phyloP scores from a whole-genome alignment of 1,140 invertebrate genomes.

The Kradibia gibbosae region DNA sequence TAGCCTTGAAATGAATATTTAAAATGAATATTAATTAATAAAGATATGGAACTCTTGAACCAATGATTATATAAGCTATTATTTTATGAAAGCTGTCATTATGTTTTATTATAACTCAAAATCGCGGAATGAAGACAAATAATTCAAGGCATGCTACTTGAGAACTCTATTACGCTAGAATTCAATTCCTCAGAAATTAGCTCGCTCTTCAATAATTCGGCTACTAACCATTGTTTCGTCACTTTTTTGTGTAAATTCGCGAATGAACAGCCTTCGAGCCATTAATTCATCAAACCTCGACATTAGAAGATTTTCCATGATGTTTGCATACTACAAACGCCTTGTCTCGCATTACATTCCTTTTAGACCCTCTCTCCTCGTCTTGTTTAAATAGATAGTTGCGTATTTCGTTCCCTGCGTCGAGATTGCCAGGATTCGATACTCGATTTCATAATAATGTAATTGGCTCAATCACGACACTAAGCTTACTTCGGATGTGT shows the following conservation, averaged over 20 bases:
- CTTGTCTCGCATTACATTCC: too few relatives aligned
- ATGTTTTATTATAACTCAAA: neutral
- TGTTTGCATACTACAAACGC: constrained; percentile 31
- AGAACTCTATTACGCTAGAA: neutral
- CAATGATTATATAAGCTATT: constrained; percentile 5
- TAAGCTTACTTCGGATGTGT: constrained; percentile 6
- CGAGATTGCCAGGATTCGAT: constrained; percentile 5
- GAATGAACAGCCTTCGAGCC: neutral
- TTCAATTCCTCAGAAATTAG: neutral
- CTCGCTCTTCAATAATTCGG: neutral
- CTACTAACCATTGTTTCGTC: neutral
- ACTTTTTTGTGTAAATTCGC: constrained; percentile 25
- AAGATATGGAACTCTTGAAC: constrained; percentile 2
- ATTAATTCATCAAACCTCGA: neutral
- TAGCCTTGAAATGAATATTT: constrained; percentile 1
- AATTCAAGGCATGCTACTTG: neutral
- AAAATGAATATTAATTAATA: neutral
- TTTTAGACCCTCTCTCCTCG: too few relatives aligned
- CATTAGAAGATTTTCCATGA: constrained; percentile 44
- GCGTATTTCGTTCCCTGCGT: neutral
- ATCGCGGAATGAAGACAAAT: neutral
- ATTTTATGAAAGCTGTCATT: neutral
- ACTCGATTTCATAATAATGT: constrained; percentile 46
- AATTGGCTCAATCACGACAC: constrained; percentile 40
- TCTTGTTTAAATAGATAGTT: neutral